Percentiles rank a stretch among this genome's conserved stretches.
Conservation (phyloP, 1,140 invertebrate species). For the Drosophila rufa region DNA sequence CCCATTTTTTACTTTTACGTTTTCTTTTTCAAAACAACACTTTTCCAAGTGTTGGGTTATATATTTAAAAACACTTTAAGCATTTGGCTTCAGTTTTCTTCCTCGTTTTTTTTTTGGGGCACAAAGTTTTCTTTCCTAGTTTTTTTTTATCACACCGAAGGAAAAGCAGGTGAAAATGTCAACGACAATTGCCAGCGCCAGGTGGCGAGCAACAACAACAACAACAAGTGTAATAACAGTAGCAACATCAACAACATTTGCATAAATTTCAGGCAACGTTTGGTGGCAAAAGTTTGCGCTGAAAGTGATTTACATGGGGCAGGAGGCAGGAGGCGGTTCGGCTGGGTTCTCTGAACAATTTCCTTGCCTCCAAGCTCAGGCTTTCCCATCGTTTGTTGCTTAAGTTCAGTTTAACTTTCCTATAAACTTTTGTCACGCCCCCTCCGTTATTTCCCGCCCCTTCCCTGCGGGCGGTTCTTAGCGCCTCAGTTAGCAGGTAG, state of each 20-base stretch:
- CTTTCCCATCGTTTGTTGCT: constrained; percentile 69
- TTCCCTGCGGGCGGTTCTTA: constrained; percentile 33
- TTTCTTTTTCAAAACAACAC: not conserved
- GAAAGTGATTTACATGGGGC: constrained; percentile 77
- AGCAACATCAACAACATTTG: constrained; percentile 74
- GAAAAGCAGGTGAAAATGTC: constrained; percentile 73
- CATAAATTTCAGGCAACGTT: constrained; percentile 74
- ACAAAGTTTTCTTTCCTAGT: constrained; percentile 11
- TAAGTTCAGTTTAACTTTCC: constrained; percentile 82
- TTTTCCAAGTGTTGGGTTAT: constrained; percentile 25
- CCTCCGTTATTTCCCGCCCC: not conserved
- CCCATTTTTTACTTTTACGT: not conserved
- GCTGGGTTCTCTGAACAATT: not conserved
- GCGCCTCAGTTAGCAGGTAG: constrained; percentile 40
- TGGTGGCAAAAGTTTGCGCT: constrained; percentile 72
- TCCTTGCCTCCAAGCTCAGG: constrained; percentile 21
- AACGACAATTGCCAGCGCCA: constrained; percentile 72
- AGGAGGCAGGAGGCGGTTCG: not conserved
- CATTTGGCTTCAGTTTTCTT: constrained; percentile 12
- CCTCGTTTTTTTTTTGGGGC: constrained; percentile 20
- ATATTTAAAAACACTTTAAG: constrained; percentile 78
- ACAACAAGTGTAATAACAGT: constrained; percentile 49
- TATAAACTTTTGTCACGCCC: constrained; percentile 75
- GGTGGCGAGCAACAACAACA: constrained; percentile 27
- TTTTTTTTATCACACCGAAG: constrained; percentile 9